Evolutionary conservation across 2,888 invertebrate species (phyloP).

Genomic region (Eupithecia abbreviata): DNA sequence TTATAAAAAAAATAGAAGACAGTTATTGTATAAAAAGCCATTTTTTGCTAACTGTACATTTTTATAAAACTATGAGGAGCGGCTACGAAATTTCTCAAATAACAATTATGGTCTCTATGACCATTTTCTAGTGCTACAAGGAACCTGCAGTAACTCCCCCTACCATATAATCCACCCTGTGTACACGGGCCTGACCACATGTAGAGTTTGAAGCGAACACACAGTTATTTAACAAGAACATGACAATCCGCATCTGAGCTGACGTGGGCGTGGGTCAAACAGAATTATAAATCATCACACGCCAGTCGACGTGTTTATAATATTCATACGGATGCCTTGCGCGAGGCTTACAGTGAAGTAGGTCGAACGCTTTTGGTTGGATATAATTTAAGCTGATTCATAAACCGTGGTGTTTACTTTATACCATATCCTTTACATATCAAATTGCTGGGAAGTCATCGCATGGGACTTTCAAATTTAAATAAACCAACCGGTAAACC

Average conservation of each 20-base stretch:
- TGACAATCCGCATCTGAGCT: constrained; percentile 14
- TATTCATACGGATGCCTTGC: constrained; percentile 4
- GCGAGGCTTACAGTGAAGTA: background rate
- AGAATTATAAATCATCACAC: constrained; percentile 59
- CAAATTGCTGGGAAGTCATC: background rate
- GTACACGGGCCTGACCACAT: background rate
- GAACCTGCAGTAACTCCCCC: background rate
- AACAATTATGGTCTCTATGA: too few species aligned
- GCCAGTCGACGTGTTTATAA: constrained; percentile 36
- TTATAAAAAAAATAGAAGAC: too few species aligned
- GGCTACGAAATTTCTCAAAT: too few species aligned
- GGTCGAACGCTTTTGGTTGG: background rate
- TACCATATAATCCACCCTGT: background rate
- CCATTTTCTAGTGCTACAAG: too few species aligned
- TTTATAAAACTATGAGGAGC: too few species aligned
- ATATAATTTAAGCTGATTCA: background rate
- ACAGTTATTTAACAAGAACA: constrained; percentile 4
- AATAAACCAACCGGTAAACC: background rate
- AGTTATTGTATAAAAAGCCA: too few species aligned
- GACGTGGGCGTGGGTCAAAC: constrained; percentile 55
- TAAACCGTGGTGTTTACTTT: background rate
- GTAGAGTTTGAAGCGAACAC: background rate
- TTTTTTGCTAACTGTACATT: too few species aligned
- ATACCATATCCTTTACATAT: background rate
- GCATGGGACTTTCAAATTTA: background rate